Evolutionary conservation across 2,797 vertebrate species (phyloP).

Genomic region (Lophius americanus): DNA sequence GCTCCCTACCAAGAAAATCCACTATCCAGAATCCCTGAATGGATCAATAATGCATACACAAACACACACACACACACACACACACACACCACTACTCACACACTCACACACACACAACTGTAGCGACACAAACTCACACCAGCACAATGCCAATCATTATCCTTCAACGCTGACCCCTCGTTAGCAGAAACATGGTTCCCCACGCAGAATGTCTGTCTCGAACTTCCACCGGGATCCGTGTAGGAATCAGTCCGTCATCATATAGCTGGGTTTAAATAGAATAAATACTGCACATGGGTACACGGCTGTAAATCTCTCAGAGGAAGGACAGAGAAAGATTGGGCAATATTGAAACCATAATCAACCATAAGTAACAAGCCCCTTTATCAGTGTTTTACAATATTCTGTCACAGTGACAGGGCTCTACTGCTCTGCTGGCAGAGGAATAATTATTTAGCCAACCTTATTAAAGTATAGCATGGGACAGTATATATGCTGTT

Average conservation of each 20-base stretch:
- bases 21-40: constrained; percentile 29
- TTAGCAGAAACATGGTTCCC: constrained; percentile 34
- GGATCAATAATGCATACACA: constrained; percentile 51
- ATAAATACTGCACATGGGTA: constrained; percentile 19
- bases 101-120: neutral
- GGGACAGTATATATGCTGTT: neutral
- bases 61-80: constrained; percentile 4
- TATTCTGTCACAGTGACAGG: constrained; percentile 10
- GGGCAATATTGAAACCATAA: constrained; percentile 44
- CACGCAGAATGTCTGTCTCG: neutral
- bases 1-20: constrained; percentile 33
- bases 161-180: constrained; percentile 40
- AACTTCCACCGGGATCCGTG: constrained; percentile 19
- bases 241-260: constrained; percentile 39
- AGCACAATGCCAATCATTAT: constrained; percentile 31
- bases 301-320: neutral
- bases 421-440: constrained; percentile 4
- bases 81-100: neutral
- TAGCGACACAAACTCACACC: neutral
- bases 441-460: constrained; percentile 28
- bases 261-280: constrained; percentile 27
- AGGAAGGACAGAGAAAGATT: neutral
- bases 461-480: too few relatives aligned
- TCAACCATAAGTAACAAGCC: constrained; percentile 44
- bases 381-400: constrained; percentile 34